Evolutionary conservation across 2,888 invertebrate genomes (phyloP), one percentile per base, ranked within the genome.

Genomic region (Biston betularia): DNA sequence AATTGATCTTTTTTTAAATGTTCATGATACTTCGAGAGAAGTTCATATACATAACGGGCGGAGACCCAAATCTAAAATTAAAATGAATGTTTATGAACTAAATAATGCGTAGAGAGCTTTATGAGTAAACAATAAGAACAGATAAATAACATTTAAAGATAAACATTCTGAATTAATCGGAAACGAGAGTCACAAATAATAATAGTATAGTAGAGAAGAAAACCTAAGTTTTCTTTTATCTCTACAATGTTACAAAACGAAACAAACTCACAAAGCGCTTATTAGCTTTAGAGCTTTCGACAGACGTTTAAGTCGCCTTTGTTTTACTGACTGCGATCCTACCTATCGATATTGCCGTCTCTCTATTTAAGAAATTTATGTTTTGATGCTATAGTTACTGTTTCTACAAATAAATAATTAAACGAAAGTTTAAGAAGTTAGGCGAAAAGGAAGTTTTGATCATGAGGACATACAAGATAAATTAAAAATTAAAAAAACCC

Each of bases 201-300:
- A 68, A 71, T 60, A 61, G 63, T 68, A 71, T 60, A 61, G 63
- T 68, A 24, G 24, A 24, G 69, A 75, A 76, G 70, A 75, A 71
- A 76, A 75, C 75, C 74, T 74, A 75, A 77, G 76, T 76, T 75
- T 73, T 74, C 75, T 74, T 78, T 77, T 78, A 78, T 78, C 77
- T 77, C 70, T 69, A 69, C 71, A 72, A 78, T 74, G 77, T 79
- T 74, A 74, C 74, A 69, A 69, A 69, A 71, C 71, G 66, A 67
- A 71, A 76, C 63, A 70, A 77, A 76, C 75, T 74, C 73, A 75
- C 76, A 78, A 77, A 77, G 76, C 77, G 75, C 75, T 76, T 78
- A 76, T 77, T 77, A 73, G 75, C 73, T 73, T 78, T 76, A 75
- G 75, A 79, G 78, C 79, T 76, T 75, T 74, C 46, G 58, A 71